These are phyloP conservation scores for Prunella himalayana DNA, from an alignment of 2,113 vertebrate species.

Conservation along the genomic window DNA sequence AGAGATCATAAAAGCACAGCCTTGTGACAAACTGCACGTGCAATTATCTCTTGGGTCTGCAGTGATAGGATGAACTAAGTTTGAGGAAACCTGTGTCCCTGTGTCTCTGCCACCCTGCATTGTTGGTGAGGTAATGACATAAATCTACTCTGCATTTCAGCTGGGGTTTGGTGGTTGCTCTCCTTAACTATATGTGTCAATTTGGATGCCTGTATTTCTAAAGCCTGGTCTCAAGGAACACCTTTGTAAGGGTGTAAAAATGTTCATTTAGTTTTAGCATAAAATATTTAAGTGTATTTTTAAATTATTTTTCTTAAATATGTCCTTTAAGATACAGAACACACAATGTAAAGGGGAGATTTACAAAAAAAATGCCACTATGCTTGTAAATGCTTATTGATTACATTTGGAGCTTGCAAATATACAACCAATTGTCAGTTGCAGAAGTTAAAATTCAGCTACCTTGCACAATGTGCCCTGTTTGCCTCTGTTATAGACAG, in stretches of 20 bases:
- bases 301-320: background rate
- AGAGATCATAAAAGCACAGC: background rate
- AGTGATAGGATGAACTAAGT: background rate
- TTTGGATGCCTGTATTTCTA: background rate
- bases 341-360: background rate
- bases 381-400: background rate
- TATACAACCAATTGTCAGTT: background rate
- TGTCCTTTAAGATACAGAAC: background rate
- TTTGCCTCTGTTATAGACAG: background rate
- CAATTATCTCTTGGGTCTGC: accelerated
- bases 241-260: background rate
- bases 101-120: background rate
- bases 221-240: background rate
- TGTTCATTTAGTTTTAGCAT: background rate
- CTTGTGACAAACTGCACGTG: accelerated
- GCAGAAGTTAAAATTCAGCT: background rate
- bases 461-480: accelerated
- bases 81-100: background rate
- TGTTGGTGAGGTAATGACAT: background rate
- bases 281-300: background rate
- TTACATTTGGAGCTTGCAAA: background rate
- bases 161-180: background rate
- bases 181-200: background rate
- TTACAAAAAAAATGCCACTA: background rate
- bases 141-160: background rate